These are phyloP conservation scores for Bugulina stolonifera DNA, from an alignment of 2,888 invertebrate species.

Conservation along the genomic window DNA sequence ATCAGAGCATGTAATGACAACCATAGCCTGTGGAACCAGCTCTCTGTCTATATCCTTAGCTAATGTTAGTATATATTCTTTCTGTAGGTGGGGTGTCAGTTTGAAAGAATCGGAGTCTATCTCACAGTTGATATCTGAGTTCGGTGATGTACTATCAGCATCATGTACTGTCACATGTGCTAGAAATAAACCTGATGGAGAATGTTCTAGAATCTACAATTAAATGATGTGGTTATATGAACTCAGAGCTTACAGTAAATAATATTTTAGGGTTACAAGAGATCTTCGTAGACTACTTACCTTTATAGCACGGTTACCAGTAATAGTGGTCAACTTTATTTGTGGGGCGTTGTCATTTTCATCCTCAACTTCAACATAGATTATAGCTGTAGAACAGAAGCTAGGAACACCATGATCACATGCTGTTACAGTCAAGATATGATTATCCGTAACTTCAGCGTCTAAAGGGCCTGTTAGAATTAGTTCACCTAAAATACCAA, in stretches of 20 bases:
- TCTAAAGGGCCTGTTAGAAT: too few species aligned
- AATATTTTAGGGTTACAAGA: too few species aligned
- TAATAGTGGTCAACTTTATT: background rate
- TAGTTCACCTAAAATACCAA: too few species aligned
- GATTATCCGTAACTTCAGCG: too few species aligned
- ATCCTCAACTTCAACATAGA: background rate
- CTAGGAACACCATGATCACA: background rate
- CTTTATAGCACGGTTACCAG: background rate
- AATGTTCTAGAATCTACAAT: too few species aligned
- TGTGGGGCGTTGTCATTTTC: background rate
- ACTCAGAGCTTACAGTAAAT: too few species aligned
- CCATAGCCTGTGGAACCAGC: background rate
- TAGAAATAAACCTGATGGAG: background rate
- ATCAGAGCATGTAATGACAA: background rate
- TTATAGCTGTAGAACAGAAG: background rate
- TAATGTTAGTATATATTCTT: background rate
- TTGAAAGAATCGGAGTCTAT: background rate
- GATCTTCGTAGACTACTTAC: too few species aligned
- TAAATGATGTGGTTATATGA: too few species aligned
- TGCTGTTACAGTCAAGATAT: slow-evolving; percentile 1
- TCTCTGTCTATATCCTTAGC: background rate
- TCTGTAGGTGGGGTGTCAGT: background rate
- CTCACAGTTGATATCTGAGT: background rate
- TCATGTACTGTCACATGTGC: background rate
- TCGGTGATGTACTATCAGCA: background rate